These are phyloP conservation scores for Antitype chi DNA, from an alignment of 2,888 invertebrate species.

Conservation along the genomic window DNA sequence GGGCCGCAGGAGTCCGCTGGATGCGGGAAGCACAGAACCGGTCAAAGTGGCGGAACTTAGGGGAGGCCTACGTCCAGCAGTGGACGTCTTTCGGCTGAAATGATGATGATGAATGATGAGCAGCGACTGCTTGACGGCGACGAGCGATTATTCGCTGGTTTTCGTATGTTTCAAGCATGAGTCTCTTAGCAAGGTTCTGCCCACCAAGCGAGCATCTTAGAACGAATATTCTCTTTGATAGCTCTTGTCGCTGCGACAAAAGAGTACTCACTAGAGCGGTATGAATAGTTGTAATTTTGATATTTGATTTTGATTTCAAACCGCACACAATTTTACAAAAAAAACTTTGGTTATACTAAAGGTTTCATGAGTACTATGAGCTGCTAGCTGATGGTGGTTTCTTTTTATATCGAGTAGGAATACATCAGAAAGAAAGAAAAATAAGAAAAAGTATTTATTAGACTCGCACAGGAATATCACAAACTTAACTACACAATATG, in stretches of 20 bases:
- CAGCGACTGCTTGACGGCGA: neutral
- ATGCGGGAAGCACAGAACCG: too few species aligned
- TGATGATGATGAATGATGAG: too few species aligned
- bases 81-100: too few species aligned
- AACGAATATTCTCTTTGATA: neutral
- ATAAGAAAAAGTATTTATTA: too few species aligned
- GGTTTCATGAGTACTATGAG: too few species aligned
- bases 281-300: neutral
- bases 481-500: too few species aligned
- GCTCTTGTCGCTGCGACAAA: neutral
- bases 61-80: too few species aligned
- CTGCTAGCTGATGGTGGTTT: too few species aligned
- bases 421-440: too few species aligned
- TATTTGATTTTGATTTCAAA: neutral
- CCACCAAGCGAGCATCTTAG: neutral
- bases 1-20: too few species aligned
- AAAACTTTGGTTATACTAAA: neutral
- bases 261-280: neutral
- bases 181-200: neutral
- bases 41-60: too few species aligned
- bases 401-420: neutral
- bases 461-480: too few species aligned
- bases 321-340: neutral
- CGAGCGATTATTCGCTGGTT: neutral
- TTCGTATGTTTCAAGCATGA: neutral